phyloP scores from a whole-genome alignment of 2,113 vertebrate genomes.

The Tetrax tetrax region DNA sequence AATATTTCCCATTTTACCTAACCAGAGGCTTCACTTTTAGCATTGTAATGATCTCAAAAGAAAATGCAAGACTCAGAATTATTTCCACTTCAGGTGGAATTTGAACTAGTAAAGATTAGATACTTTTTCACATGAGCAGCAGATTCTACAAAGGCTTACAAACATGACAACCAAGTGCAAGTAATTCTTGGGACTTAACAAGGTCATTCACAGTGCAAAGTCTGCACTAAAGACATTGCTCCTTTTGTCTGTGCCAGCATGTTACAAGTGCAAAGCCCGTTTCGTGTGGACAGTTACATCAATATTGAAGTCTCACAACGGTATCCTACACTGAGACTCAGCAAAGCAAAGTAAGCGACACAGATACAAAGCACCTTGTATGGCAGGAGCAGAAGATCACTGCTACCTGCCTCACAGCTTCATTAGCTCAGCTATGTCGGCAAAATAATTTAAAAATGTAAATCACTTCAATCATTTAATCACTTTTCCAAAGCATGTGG shows the following conservation, averaged over 20 bases:
- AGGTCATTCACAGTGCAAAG: background rate
- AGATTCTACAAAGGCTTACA: background rate
- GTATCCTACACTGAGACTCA: background rate
- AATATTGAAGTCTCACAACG: background rate
- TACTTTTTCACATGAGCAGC: background rate
- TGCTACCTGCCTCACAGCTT: background rate
- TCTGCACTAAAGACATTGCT: background rate
- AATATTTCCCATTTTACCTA: background rate
- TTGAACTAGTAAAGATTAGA: background rate
- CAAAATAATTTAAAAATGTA: background rate
- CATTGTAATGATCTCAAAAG: background rate
- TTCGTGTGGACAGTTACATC: background rate
- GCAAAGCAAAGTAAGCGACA: background rate
- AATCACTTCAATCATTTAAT: background rate
- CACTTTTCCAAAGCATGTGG: background rate
- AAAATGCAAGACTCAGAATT: background rate
- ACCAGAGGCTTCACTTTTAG: background rate
- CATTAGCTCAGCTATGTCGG: background rate
- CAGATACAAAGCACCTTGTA: background rate
- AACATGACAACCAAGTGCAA: background rate
- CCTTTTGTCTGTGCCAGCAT: background rate
- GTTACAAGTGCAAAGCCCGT: background rate
- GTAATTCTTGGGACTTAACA: background rate
- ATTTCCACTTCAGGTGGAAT: background rate
- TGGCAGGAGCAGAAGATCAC: background rate